These are phyloP conservation scores for Saccostrea echinata DNA, from an alignment of 1,140 invertebrate species.

Conservation along the genomic window DNA sequence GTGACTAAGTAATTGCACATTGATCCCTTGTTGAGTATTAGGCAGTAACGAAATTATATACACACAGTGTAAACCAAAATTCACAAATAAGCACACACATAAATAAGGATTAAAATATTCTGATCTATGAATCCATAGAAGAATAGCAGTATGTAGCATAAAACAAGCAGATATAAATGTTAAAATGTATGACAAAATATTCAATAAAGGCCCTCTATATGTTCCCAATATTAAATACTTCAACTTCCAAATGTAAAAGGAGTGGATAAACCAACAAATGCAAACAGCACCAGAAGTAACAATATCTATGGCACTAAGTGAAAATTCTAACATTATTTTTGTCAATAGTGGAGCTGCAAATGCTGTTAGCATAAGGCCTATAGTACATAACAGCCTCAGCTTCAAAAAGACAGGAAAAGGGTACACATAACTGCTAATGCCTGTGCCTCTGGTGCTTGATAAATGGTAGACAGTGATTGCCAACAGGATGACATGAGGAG, in stretches of 20 bases:
- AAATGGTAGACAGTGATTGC: conserved; percentile 88
- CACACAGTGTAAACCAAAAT: conserved; percentile 71
- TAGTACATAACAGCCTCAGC: conserved; percentile 58
- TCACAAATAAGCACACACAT: conserved; percentile 70
- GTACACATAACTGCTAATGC: conserved; percentile 83
- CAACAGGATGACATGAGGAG: conserved; percentile 84
- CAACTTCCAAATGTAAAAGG: conserved; percentile 86
- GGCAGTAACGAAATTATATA: conserved; percentile 73
- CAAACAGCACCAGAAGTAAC: conserved; percentile 85
- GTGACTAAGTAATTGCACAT: conserved; percentile 68
- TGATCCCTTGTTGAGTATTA: conserved; percentile 57
- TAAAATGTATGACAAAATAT: conserved; percentile 85
- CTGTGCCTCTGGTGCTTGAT: conserved; percentile 82
- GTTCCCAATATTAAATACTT: conserved; percentile 82
- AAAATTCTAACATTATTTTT: conserved; percentile 81
- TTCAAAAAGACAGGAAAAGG: conserved; percentile 73
- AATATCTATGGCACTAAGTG: conserved; percentile 84
- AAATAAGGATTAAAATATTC: conserved; percentile 82
- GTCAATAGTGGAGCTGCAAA: conserved; percentile 85
- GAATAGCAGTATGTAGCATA: conserved; percentile 73
- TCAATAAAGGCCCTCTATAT: conserved; percentile 86
- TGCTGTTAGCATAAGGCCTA: conserved; percentile 83
- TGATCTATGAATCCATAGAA: conserved; percentile 60
- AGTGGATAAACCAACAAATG: conserved; percentile 89
- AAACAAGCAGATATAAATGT: conserved; percentile 83